These are phyloP conservation scores for Physocephala rufipes DNA, from an alignment of 2,888 invertebrate species.

Conservation along the genomic window DNA sequence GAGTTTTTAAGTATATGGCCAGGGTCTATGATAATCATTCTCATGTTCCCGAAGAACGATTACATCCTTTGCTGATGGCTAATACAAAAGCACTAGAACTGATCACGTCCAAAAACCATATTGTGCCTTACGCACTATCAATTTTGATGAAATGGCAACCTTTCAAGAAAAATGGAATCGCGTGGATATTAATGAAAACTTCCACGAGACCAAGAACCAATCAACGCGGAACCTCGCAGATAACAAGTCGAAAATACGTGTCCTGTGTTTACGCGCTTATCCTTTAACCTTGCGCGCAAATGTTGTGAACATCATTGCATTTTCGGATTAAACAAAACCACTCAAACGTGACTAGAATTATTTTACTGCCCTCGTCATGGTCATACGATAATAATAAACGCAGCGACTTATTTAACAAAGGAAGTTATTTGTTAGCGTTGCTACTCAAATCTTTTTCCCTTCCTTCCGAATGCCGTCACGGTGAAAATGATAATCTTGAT, in stretches of 20 bases:
- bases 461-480: conserved; percentile 1
- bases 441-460: conserved; percentile 37
- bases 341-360: conserved; percentile 60
- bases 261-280: neutral
- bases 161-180: too few species aligned
- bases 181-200: too few species aligned
- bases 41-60: conserved; percentile 3
- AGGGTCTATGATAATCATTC: conserved; percentile 15
- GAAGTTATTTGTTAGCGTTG: conserved; percentile 51
- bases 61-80: conserved; percentile 9
- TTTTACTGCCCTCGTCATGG: conserved; percentile 22
- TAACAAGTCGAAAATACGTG: too few species aligned
- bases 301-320: conserved; percentile 6
- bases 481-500: conserved; percentile 3
- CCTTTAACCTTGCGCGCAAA: neutral
- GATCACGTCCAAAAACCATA: too few species aligned
- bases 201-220: too few species aligned
- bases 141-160: too few species aligned
- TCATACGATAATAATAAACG: too few species aligned
- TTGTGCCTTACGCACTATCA: too few species aligned
- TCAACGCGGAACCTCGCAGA: neutral
- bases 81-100: too few species aligned
- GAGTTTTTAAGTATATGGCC: conserved; percentile 17
- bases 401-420: conserved; percentile 21
- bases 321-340: conserved; percentile 58